phyloP scores from a whole-genome alignment of 2,113 vertebrate genomes.

The Ochotona curzoniae region DNA sequence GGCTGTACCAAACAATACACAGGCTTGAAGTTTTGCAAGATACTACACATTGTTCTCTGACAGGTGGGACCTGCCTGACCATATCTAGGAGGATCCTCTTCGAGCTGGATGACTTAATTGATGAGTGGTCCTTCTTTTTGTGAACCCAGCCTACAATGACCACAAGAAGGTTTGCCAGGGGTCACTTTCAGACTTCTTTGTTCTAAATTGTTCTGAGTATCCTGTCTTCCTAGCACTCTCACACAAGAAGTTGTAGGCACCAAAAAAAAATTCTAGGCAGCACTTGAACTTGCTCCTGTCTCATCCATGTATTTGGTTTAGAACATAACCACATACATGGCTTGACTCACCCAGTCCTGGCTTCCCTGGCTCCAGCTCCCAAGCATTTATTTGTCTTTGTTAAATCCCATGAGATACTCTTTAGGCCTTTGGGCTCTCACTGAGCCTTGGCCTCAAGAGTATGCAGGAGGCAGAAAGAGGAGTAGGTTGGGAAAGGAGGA shows the following conservation, averaged over 20 bases:
- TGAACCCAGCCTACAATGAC: background rate
- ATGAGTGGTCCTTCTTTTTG: background rate
- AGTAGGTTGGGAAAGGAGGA: rapidly evolving
- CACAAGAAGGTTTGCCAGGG: background rate
- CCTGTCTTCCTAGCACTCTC: background rate
- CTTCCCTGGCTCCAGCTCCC: background rate
- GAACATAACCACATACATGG: background rate
- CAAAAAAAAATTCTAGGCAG: background rate
- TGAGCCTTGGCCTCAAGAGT: background rate
- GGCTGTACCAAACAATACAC: background rate
- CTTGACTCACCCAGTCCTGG: background rate
- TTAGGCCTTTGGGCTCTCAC: background rate
- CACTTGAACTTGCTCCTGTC: background rate
- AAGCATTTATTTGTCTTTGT: background rate
- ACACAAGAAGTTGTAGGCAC: background rate
- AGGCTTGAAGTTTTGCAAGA: background rate
- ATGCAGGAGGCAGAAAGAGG: background rate
- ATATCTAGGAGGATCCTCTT: background rate
- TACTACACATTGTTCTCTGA: background rate
- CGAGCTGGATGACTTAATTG: background rate
- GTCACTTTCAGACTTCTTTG: background rate
- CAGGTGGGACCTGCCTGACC: background rate
- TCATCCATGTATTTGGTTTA: background rate
- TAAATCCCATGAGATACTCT: background rate
- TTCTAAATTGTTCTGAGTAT: background rate